Percentiles rank a stretch among this genome's conserved stretches.
Evolutionary conservation across 1,140 invertebrate species (phyloP).

Genomic region (Pectinophora gossypiella): DNA sequence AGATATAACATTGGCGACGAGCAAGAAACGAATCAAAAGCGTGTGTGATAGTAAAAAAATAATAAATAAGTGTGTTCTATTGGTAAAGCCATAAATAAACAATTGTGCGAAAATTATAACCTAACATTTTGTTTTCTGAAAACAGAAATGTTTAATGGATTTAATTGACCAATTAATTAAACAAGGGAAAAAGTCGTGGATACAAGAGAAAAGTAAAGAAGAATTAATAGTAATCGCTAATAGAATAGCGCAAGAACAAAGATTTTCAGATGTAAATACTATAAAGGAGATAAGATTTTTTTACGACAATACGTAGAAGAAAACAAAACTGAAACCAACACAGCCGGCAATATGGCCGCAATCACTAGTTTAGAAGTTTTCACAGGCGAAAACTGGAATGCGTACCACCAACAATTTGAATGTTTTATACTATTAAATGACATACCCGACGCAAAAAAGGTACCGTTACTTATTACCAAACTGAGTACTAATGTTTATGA

Average conservation of each 20-base stretch:
- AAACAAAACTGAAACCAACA: not conserved
- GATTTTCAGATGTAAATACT: not conserved
- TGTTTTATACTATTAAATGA: constrained; percentile 10
- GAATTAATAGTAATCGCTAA: constrained; percentile 6
- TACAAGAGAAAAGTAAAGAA: constrained; percentile 3
- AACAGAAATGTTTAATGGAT: not conserved
- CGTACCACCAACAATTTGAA: constrained; percentile 7
- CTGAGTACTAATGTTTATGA: constrained; percentile 3
- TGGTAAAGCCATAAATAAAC: too few species aligned
- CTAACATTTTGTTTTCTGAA: too few species aligned
- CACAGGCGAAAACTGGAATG: constrained; percentile 4
- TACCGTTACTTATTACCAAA: constrained; percentile 8
- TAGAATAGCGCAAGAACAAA: not conserved
- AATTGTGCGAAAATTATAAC: too few species aligned
- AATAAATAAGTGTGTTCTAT: too few species aligned
- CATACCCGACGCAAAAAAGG: constrained; percentile 5
- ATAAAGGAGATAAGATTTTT: not conserved
- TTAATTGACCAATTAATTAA: constrained; percentile 1
- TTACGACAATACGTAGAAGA: constrained; percentile 2
- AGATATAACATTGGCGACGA: too few species aligned
- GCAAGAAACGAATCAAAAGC: too few species aligned
- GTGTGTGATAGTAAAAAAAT: too few species aligned
- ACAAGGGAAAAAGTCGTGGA: constrained; percentile 4
- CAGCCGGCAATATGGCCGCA: not conserved
- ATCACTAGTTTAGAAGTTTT: not conserved